Base-by-base conservation (phyloP, 2,797 vertebrate genomes). In the Pseudochirops corinnae region DNA sequence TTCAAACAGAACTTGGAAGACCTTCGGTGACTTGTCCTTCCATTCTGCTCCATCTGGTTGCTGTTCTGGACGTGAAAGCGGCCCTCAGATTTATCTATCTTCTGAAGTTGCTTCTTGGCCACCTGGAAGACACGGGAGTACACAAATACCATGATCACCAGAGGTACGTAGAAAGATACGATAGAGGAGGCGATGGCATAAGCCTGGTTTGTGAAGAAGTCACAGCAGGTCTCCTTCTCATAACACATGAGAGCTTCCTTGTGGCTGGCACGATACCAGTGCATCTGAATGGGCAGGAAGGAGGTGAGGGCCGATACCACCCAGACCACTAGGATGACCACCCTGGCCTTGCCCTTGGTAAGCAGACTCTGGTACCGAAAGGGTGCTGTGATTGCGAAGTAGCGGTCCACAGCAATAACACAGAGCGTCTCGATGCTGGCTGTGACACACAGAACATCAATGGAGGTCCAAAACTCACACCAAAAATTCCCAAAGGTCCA, bases 371-470 rank as follows among this genome's bases (percentile, higher is more conserved):
- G 99, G 98, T 99, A 99, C 96, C 99, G 99, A 98, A 99, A 99
- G 0, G 99, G 99, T 0, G 99, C 99, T 0, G 99, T 99, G 97
- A 99, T 99, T 96, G 99, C 99, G 0, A 99, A 98, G 97, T 99
- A 99, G 6, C 99, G 99, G 97, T 99, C 99, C 98, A 99, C 99
- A 0, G 99, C 99, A 0, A 99, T 99, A 94, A 99, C 99, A 0
- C 99, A 99, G 90, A 99, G 98, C 0, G 99, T 99, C 98, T 99
- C 99, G 0, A 99, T 99, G 98, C 99, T 99, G 91, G 99, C 99
- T 0, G 99, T 99, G 97, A 99, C 99, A 0, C 99, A 99, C 56
- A 99, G 98, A 94, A 99, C 99, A 0, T 99, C 99, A 0, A 99
- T 97, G 0, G 99, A 99, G 0, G 99, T 99, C 99, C 99, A 99